Evolutionary conservation across 37 sponge, comb jelly and placozoan genomes (phyloP).

Genomic region (Bolinopsis microptera): DNA sequence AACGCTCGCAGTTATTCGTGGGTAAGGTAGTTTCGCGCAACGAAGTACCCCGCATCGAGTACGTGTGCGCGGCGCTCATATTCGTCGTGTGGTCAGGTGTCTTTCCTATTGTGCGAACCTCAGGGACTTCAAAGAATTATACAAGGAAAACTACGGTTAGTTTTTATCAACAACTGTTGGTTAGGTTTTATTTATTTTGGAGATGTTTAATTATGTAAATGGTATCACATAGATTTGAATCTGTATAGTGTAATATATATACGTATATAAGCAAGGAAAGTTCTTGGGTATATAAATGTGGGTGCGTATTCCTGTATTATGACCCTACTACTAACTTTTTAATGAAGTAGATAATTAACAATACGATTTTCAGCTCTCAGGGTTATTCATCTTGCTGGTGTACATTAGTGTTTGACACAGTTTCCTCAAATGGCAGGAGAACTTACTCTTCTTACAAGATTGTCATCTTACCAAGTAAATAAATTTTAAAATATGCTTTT

Average conservation of each 20-base stretch:
- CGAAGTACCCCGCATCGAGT: conserved; percentile 84
- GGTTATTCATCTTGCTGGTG: conserved; percentile 81
- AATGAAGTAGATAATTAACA: neutral
- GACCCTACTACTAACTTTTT: no score
- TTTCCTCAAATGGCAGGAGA: conserved; percentile 93
- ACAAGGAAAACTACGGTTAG: conserved; percentile 79
- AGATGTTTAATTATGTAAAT: no score
- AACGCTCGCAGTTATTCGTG: conserved; percentile 96
- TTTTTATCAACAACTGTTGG: no score
- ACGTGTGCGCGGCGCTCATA: conserved; percentile 78
- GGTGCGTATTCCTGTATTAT: no score
- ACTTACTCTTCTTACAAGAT: conserved; percentile 74
- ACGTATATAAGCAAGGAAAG: no score
- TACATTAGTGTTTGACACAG: conserved; percentile 94
- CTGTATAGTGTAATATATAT: no score
- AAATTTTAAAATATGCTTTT: no score
- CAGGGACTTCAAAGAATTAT: conserved; percentile 44
- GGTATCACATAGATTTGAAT: no score
- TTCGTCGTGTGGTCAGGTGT: conserved; percentile 85
- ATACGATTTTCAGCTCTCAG: conserved; percentile 66
- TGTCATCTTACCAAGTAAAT: conserved; percentile 66
- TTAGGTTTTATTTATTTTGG: no score
- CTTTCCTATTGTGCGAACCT: conserved; percentile 81
- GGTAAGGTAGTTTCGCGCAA: conserved; percentile 90
- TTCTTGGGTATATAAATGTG: no score